These are phyloP conservation scores for Acanthis flammea DNA, from an alignment of 2,797 vertebrate genomes.

Conservation along the genomic window DNA sequence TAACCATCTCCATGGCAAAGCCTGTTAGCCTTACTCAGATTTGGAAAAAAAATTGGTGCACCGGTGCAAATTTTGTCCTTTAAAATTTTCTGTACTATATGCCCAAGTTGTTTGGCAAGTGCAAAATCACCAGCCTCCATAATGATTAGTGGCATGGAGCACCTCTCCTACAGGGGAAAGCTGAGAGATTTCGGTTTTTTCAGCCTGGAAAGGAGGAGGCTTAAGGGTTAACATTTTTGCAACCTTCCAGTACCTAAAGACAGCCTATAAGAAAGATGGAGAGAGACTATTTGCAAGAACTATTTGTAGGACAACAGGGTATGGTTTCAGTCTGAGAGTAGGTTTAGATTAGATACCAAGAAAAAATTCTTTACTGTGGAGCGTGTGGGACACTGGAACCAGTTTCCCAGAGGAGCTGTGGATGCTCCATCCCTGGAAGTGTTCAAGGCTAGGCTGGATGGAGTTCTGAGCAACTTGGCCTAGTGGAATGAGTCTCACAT, in stretches of 20 bases:
- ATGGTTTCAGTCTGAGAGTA: background rate
- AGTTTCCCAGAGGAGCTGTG: background rate
- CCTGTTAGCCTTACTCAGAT: background rate
- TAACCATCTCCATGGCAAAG: background rate
- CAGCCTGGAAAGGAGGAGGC: background rate
- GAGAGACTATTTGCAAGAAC: background rate
- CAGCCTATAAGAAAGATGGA: background rate
- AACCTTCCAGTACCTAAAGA: background rate
- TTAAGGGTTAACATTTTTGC: background rate
- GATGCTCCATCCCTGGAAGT: background rate
- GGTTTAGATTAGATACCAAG: background rate
- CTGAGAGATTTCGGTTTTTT: background rate
- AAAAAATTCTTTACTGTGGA: background rate
- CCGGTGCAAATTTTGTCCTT: rapidly evolving
- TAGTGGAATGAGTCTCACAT: background rate
- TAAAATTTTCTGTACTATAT: rapidly evolving
- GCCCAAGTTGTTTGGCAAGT: background rate
- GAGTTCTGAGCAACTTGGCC: background rate
- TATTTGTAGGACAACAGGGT: background rate
- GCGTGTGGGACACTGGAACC: no score
- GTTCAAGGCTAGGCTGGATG: no score
- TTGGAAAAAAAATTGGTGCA: no score
- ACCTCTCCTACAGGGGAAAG: background rate
- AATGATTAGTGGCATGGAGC: background rate
- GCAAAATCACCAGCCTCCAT: background rate